Base-by-base conservation (phyloP, 2,113 vertebrate genomes). In the Phylloscopus trochiloides region DNA sequence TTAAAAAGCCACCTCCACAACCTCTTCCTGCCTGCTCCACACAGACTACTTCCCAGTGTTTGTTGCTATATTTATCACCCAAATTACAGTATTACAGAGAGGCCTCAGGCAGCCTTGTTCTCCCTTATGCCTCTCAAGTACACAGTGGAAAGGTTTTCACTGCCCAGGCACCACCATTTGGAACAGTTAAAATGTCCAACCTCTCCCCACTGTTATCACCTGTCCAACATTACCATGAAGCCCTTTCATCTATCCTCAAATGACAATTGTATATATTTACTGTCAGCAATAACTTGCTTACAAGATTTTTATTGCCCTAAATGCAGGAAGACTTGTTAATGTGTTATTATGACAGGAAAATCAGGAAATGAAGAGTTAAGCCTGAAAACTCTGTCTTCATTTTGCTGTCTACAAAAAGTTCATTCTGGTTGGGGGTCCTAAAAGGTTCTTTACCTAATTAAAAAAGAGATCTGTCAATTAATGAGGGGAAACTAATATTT, bases 1-100 rank as follows among this genome's bases (percentile, higher is more conserved):
- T 86, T 50, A 51, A 50, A 91, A 90, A 85, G 38, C 66, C 54
- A 54, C 51, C 51, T 83, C 42, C 88, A 74, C 54, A 31, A 62
- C 63, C 72, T 71, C 92, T 67, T 74, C 67, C 88, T 84, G 75
- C 55, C 67, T 77, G 71, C 68, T 95, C 51, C 68, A 59, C 57
- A 57, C 78, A 63, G 57, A 75, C 47, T 86, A 45, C 48, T 92
- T 92, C 45, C 59, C 92, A 77, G 82, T 78, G 94, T 73, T 90
- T 94, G 93, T 45, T 90, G 81, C 90, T 97, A 40, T 90, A 94
- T 95, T 96, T 96, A 86, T 90, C 85, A 58, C 78, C 63, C 10
- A 25, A 94, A 96, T 88, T 80, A 62, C 67, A 83, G 66, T 70
- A 73, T 62, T 82, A 83, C 62, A 58, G 74, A 79, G 70, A 90